Evolutionary conservation across 2,888 invertebrate species (phyloP).

Genomic region (Dasypogon diadema): DNA sequence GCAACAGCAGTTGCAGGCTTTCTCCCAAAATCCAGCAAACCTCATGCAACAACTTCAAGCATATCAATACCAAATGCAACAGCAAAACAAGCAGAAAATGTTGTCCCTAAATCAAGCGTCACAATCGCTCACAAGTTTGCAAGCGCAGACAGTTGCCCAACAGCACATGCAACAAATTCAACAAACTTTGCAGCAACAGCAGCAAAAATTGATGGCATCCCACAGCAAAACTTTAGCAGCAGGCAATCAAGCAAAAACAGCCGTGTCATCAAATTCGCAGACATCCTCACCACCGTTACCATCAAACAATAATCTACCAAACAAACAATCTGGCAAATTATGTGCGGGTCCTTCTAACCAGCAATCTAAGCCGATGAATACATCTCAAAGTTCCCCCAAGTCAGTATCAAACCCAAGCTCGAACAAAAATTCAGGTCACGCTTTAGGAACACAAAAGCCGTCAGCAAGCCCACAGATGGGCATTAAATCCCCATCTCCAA

Average conservation of each 20-base stretch:
- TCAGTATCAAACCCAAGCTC: conserved; percentile 37
- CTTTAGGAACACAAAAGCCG: not conserved
- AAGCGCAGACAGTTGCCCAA: conserved; percentile 68
- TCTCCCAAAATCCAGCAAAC: conserved; percentile 59
- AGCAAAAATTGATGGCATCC: conserved; percentile 45
- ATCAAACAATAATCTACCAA: conserved; percentile 53
- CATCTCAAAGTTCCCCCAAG: conserved; percentile 32
- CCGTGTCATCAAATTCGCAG: conserved; percentile 19
- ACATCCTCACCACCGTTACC: conserved; percentile 19
- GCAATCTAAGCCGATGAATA: not conserved
- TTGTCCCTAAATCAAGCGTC: conserved; percentile 55
- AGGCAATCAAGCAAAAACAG: conserved; percentile 38
- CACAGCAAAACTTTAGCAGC: conserved; percentile 36
- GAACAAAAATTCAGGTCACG: conserved; percentile 5
- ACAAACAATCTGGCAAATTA: conserved; percentile 49
- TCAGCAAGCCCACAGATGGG: not conserved
- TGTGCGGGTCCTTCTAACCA: not conserved
- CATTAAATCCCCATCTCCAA: conserved; percentile 56
- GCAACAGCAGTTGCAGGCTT: conserved; percentile 62
- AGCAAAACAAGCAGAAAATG: conserved; percentile 69
- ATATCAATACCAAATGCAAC: conserved; percentile 67
- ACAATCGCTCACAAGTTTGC: conserved; percentile 52
- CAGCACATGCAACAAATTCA: conserved; percentile 60
- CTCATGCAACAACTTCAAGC: conserved; percentile 63
- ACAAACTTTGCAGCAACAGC: conserved; percentile 62